Evolutionary conservation across 1,140 invertebrate genomes (phyloP), one percentile per base, ranked within the genome.

Genomic region (Drosophila varians): DNA sequence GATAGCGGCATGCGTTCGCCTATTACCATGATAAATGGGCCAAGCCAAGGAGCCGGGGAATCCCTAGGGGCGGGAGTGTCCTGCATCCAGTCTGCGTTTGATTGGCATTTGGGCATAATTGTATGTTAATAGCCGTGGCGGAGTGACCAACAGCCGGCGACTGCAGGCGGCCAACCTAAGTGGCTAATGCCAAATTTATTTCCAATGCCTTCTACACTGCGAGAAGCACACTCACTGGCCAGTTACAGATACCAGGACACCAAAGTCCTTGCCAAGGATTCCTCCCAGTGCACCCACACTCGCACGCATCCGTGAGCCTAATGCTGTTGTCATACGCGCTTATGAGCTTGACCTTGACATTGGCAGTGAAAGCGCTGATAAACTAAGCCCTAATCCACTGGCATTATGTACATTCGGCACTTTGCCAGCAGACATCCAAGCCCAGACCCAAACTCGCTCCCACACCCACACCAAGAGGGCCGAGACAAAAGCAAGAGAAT

Each of bases 331-430:
- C 78, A 83, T 70, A 77, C 58, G 78, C 78, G 80, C 72, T 86
- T 86, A 86, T 86, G 80, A 76, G 80, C 80, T 86, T 86, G 80
- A 86, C 80, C 80, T 86, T 86, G 80, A 80, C 80, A 79, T 84
- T 84, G 80, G 66, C 80, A 79, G 61, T 86, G 75, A 60, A 79
- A 80, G 70, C 73, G 75, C 80, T 79, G 80, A 86, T 86, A 86
- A 86, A 86, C 80, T 86, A 86, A 79, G 80, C 68, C 72, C 68
- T 86, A 86, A 86, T 86, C 80, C 80, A 86, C 68, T 86, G 73
- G 80, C 82, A 79, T 86, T 86, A 86, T 86, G 80, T 86, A 86
- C 80, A 84, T 84, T 84, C 71, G 65, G 65, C 68, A 80, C 66
- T 56, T 73, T 64, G 74, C 68, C 58, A 64, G 52, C 71, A 71